Evolutionary conservation across 2,888 invertebrate genomes (phyloP), one percentile per base, ranked within the genome.

Genomic region (Watsonalla cultraria): DNA sequence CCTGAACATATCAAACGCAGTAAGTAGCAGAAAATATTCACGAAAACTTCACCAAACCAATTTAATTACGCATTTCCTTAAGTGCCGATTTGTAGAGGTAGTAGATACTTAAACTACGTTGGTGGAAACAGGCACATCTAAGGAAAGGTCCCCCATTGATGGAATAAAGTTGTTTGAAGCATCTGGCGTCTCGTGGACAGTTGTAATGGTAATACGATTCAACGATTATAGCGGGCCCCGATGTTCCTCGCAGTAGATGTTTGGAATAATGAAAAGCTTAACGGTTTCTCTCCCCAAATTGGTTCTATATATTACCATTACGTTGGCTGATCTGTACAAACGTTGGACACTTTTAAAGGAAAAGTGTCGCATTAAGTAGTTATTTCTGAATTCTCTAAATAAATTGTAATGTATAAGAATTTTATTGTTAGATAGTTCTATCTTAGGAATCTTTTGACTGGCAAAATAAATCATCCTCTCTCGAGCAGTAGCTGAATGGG

Each of bases 121-220:
- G 61, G 57, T 57, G 64, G 68, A 64, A 67, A 71, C 68, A 66
- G 62, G 66, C 66, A 64, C 64, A 60, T 66, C 55, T 64, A 42
- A 60, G 65, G 67, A 68, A 75, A 72, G 75, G 72, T 64, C 68
- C 69, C 65, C 69, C 70, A 70, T 71, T 70, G 72, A 70, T 75
- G 78, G 79, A 83, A 87, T 87, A 84, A 87, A 87, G 87, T 88
- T 87, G 86, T 88, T 87, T 71, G 78, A 76, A 80, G 72, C 88
- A 88, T 81, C 86, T 86, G 89, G 76, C 80, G 80, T 69, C 72
- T 70, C 82, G 81, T 78, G 86, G 86, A 84, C 87, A 85, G 82
- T 87, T 81, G 86, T 87, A 86, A 87, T 82, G 87, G 86, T 87
- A 87, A 87, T 87, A 85, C 86, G 78, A 88, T 88, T 88, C 86